phyloP scores from a whole-genome alignment of 2,797 vertebrate species.

The Tamandua tetradactyla region DNA sequence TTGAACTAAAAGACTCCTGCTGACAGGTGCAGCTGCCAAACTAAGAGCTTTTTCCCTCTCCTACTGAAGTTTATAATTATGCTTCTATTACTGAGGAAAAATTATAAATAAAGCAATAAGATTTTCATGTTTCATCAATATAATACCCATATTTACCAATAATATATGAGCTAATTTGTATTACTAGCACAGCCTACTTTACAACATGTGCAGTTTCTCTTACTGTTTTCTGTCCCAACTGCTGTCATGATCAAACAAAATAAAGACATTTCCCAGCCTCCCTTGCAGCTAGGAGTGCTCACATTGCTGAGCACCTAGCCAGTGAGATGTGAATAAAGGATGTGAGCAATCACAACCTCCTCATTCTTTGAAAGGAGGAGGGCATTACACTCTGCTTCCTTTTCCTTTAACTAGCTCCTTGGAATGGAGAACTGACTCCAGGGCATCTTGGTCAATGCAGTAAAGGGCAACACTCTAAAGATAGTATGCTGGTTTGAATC shows the following conservation, averaged over 20 bases:
- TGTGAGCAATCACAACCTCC: neutral
- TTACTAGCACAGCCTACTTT: neutral
- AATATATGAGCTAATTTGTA: neutral
- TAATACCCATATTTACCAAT: neutral
- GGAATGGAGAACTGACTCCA: neutral
- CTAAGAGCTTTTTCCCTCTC: neutral
- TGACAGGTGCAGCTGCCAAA: neutral
- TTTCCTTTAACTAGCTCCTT: neutral
- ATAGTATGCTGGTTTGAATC: no score
- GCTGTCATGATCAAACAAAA: slow-evolving; percentile 10
- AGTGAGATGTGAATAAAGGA: neutral
- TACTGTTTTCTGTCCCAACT: neutral
- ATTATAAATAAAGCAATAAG: neutral
- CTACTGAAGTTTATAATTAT: neutral
- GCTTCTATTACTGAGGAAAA: neutral
- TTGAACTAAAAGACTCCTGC: neutral
- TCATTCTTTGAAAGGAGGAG: neutral
- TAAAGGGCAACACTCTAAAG: neutral
- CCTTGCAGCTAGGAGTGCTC: neutral
- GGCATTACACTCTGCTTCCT: neutral
- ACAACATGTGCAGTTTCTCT: neutral
- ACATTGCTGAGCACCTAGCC: neutral
- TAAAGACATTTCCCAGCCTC: neutral
- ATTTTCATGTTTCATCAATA: neutral
- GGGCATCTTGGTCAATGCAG: neutral